These are phyloP conservation scores for Limonius californicus DNA, from an alignment of 1,140 invertebrate species.

Conservation along the genomic window DNA sequence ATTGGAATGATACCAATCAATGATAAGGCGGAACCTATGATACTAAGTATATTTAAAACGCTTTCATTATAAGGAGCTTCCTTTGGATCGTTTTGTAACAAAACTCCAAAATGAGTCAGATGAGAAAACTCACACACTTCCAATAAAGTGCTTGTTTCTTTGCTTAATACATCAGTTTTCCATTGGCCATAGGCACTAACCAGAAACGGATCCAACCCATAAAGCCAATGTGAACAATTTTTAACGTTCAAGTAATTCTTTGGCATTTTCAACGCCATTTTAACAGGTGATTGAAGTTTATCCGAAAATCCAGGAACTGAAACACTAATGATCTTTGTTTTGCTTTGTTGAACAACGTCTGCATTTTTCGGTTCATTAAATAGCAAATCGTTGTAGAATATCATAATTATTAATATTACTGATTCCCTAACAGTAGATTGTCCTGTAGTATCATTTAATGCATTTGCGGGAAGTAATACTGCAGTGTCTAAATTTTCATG, in stretches of 20 bases:
- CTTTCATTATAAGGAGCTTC: not conserved
- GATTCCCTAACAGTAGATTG: not conserved
- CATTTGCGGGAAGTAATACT: conserved; percentile 10
- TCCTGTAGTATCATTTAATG: too few species aligned
- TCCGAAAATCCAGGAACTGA: conserved; percentile 22
- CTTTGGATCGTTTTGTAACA: conserved; percentile 11
- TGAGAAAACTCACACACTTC: conserved; percentile 36
- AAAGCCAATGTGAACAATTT: conserved; percentile 35
- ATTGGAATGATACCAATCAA: conserved; percentile 57
- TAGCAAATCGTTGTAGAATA: conserved; percentile 28
- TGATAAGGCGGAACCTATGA: conserved; percentile 57
- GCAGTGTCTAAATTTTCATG: not conserved
- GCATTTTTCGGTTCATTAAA: conserved; percentile 27
- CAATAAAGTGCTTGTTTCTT: not conserved
- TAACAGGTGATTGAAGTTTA: conserved; percentile 19
- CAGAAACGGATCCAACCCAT: conserved; percentile 1
- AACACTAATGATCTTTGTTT: conserved; percentile 32
- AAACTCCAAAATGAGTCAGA: conserved; percentile 38
- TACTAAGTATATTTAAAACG: conserved; percentile 55
- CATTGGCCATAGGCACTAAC: conserved; percentile 25
- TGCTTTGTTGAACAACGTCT: conserved; percentile 9
- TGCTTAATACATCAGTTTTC: conserved; percentile 23
- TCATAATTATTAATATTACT: conserved; percentile 19
- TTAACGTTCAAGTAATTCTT: not conserved
- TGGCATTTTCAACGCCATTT: conserved; percentile 20